These are phyloP conservation scores for Eriocheir sinensis DNA, from an alignment of 1,140 invertebrate species.

Conservation along the genomic window DNA sequence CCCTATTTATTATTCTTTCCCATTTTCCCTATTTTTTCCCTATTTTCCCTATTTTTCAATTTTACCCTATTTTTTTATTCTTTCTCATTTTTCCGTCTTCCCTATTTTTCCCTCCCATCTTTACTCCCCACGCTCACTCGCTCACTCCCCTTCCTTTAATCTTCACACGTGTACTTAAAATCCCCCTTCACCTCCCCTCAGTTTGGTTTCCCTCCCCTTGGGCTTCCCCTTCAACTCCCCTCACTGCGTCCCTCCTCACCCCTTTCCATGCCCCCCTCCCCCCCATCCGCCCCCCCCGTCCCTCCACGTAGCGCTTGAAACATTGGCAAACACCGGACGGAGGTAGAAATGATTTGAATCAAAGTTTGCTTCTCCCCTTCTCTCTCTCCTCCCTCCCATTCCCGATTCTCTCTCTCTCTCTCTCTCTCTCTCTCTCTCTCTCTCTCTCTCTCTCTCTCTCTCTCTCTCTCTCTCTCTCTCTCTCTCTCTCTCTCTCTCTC, in stretches of 20 bases:
- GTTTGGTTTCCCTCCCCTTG: background rate
- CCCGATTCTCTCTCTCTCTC: background rate
- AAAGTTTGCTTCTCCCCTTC: background rate
- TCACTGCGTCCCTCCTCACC: background rate
- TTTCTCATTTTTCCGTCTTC: too few relatives aligned
- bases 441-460: background rate
- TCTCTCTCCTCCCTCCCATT: too few relatives aligned
- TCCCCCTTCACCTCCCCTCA: background rate
- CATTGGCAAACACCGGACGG: background rate
- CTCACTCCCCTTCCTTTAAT: background rate
- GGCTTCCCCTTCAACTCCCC: background rate
- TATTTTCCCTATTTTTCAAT: too few relatives aligned
- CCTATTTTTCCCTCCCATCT: background rate
- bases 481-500: background rate
- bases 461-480: background rate
- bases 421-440: background rate
- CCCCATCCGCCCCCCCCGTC: background rate
- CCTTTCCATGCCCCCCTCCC: background rate
- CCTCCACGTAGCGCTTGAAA: background rate
- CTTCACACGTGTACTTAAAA: background rate
- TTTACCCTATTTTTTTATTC: too few relatives aligned
- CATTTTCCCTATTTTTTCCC: background rate
- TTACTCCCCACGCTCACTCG: background rate
- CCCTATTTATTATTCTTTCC: too few relatives aligned
- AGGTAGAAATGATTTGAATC: conserved; percentile 25